Conservation (phyloP, 2,888 invertebrate species). For the Hypomecis atomaria region DNA sequence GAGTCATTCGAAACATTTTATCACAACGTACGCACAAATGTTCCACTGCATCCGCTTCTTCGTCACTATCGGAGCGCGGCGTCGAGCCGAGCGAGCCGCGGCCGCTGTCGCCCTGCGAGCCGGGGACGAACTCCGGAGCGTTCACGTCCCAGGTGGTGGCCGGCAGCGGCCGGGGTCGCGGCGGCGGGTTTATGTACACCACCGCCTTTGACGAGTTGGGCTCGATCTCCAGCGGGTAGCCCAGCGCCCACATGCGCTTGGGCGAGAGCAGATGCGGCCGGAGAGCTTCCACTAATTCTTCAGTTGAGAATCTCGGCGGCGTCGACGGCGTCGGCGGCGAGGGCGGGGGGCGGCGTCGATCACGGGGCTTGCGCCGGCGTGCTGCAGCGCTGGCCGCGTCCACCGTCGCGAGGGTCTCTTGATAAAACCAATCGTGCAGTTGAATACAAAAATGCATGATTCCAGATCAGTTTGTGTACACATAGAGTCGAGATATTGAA, state of each 20-base stretch:
- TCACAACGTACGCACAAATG: slow-evolving; percentile 90
- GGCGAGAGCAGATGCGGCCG: slow-evolving; percentile 86
- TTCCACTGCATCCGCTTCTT: slow-evolving; percentile 84
- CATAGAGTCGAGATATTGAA: slow-evolving; percentile 81
- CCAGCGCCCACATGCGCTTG: slow-evolving; percentile 86
- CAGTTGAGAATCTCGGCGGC: slow-evolving; percentile 83
- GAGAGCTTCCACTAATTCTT: slow-evolving; percentile 83
- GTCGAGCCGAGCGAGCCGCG: slow-evolving; percentile 83
- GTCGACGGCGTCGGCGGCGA: slow-evolving; percentile 77
- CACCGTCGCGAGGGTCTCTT: slow-evolving; percentile 78
- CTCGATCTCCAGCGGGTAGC: slow-evolving; percentile 89
- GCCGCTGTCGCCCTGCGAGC: slow-evolving; percentile 82
- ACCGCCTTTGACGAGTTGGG: slow-evolving; percentile 86
- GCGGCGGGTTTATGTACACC: slow-evolving; percentile 85
- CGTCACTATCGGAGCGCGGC: slow-evolving; percentile 83
- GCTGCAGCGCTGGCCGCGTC: slow-evolving; percentile 73
- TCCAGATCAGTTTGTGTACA: slow-evolving; percentile 75
- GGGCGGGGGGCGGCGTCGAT: slow-evolving; percentile 75
- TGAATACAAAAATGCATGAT: slow-evolving; percentile 80
- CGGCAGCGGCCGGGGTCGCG: slow-evolving; percentile 70
- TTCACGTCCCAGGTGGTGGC: slow-evolving; percentile 85
- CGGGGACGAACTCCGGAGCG: slow-evolving; percentile 88
- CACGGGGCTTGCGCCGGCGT: slow-evolving; percentile 72
- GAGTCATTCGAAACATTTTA: slow-evolving; percentile 88
- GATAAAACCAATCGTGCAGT: slow-evolving; percentile 79